Conservation (phyloP, 2,888 invertebrate genomes). For the Acrobasis consociella region DNA sequence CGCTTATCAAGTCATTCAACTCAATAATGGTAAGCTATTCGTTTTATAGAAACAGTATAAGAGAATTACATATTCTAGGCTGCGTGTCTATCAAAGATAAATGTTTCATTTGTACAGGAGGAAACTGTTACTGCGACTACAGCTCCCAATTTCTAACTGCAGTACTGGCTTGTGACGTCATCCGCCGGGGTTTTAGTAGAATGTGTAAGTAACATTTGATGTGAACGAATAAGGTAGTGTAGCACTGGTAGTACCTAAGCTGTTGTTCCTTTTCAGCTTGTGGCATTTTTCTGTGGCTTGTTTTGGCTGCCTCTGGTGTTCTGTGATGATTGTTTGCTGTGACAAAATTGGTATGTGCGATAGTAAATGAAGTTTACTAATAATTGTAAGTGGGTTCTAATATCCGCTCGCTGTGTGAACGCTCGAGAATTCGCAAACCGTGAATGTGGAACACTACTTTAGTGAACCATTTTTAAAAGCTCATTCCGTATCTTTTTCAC, state of each 20-base stretch:
- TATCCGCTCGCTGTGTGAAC: no score
- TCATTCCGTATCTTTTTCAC: no score
- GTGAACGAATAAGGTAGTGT: slow-evolving; percentile 23
- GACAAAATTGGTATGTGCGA: background rate
- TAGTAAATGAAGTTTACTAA: background rate
- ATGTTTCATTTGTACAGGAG: slow-evolving; percentile 53
- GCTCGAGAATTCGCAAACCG: no score
- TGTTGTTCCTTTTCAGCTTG: slow-evolving; percentile 29
- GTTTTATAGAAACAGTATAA: no score
- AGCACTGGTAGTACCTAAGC: slow-evolving; percentile 9
- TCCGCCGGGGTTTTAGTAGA: slow-evolving; percentile 61
- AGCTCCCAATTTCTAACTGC: slow-evolving; percentile 70
- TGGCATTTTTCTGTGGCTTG: slow-evolving; percentile 27
- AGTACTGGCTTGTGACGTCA: slow-evolving; percentile 67
- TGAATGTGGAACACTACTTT: background rate
- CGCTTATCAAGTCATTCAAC: slow-evolving; percentile 64
- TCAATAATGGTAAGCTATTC: slow-evolving; percentile 58
- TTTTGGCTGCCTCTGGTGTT: slow-evolving; percentile 3
- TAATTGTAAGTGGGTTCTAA: no score
- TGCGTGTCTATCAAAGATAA: no score
- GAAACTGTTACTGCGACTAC: slow-evolving; percentile 72
- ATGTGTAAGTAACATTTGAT: slow-evolving; percentile 60
- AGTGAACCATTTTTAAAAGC: no score
- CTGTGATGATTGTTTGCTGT: background rate
- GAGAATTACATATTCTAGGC: no score